phyloP scores from a whole-genome alignment of 2,797 vertebrate species.

The Sebastes nivosus region DNA sequence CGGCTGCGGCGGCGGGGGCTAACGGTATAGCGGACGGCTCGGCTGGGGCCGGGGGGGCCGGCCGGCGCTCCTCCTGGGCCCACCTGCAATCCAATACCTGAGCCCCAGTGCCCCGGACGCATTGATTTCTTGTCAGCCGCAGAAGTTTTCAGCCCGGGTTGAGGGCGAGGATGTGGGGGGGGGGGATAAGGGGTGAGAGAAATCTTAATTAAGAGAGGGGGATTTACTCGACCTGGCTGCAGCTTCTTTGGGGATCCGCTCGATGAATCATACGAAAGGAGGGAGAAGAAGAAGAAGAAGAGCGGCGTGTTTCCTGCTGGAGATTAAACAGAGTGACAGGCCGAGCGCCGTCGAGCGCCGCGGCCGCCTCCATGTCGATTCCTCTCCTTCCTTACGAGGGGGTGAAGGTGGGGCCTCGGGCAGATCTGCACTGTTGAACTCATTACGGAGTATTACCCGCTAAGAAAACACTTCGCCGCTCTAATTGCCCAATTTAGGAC shows the following conservation, averaged over 20 bases:
- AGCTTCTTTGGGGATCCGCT: conserved; percentile 71
- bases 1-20: conserved; percentile 54
- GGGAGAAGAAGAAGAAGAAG: conserved; percentile 1
- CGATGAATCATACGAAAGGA: conserved; percentile 67
- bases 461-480: conserved; percentile 76
- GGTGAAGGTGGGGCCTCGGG: conserved; percentile 64
- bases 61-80: conserved; percentile 74
- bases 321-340: conserved; percentile 75
- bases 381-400: conserved; percentile 36
- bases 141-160: conserved; percentile 79
- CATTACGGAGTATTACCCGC: conserved; percentile 77
- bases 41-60: conserved; percentile 45
- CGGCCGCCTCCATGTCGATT: conserved; percentile 1
- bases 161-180: conserved; percentile 39
- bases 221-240: conserved; percentile 74
- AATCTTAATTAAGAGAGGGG: conserved; percentile 85
- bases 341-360: conserved; percentile 3
- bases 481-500: conserved; percentile 79
- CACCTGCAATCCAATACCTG: conserved; percentile 86
- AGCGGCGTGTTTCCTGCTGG: conserved; percentile 19
- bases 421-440: conserved; percentile 75
- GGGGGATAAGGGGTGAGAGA: conserved; percentile 71
- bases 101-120: conserved; percentile 65
- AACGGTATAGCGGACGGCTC: conserved; percentile 69
- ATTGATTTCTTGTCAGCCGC: conserved; percentile 85